These are phyloP conservation scores for Procambarus clarkii DNA, from an alignment of 1,140 invertebrate genomes.

Conservation along the genomic window DNA sequence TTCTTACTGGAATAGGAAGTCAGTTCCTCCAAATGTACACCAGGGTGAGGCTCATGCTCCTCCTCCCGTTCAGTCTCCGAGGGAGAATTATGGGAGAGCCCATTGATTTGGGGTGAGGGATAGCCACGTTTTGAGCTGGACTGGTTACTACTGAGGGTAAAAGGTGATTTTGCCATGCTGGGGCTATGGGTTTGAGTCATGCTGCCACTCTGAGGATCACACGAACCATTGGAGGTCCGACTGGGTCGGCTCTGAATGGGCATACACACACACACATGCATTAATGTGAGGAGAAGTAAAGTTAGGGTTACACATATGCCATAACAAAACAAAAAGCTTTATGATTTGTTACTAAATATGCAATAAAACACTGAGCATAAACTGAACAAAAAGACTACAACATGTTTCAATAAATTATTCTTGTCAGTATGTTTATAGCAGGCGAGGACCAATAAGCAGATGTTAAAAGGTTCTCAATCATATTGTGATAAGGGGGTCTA, in stretches of 20 bases:
- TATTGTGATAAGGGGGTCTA: neutral
- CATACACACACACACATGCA: conserved; percentile 61
- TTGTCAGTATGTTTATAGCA: neutral
- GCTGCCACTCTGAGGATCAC: conserved; percentile 52
- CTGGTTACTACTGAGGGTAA: conserved; percentile 43
- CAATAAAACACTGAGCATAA: conserved; percentile 29
- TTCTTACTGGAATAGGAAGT: conserved; percentile 48
- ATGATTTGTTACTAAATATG: neutral
- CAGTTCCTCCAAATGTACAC: conserved; percentile 24
- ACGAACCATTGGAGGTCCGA: conserved; percentile 63
- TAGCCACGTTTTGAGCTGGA: conserved; percentile 44
- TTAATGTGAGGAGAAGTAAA: conserved; percentile 48
- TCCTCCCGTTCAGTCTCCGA: conserved; percentile 33
- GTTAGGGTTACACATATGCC: neutral
- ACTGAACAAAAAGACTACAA: conserved; percentile 34
- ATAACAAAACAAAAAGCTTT: neutral
- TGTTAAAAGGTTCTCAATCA: neutral
- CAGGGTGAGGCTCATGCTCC: conserved; percentile 43
- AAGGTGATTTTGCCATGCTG: conserved; percentile 58
- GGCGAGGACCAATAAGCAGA: neutral
- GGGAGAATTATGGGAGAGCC: conserved; percentile 36
- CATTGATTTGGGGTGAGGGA: conserved; percentile 49
- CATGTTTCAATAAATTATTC: neutral
- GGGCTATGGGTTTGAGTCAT: conserved; percentile 44
- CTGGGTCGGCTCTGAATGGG: conserved; percentile 61